Evolutionary conservation across 2,797 vertebrate species (phyloP).

Genomic region (Myiothlypis chrysogaster): DNA sequence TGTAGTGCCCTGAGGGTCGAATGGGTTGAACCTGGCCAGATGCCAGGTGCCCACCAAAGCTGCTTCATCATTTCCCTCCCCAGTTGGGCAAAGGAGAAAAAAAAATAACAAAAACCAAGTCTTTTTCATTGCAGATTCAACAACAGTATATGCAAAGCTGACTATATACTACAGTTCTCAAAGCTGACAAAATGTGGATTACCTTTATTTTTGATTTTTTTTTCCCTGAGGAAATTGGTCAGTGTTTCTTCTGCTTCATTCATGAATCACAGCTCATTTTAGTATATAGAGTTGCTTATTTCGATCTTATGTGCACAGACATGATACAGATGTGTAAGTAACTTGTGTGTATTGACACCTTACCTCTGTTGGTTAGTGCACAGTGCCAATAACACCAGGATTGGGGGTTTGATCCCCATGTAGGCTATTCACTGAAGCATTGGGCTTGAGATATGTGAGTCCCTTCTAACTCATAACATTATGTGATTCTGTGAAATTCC

Average conservation of each 20-base stretch:
- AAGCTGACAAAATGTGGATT: background rate
- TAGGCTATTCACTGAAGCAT: fast-evolving
- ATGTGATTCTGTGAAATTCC: background rate
- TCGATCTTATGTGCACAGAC: background rate
- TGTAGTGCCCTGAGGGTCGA: background rate
- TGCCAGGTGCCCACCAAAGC: background rate
- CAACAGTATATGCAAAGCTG: background rate
- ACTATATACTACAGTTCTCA: background rate
- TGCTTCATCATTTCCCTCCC: background rate
- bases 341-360: background rate
- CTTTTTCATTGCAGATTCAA: background rate
- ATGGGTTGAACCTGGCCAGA: background rate
- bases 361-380: background rate
- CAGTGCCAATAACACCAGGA: fast-evolving
- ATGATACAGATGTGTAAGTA: background rate
- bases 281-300: background rate
- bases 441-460: background rate
- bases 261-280: background rate
- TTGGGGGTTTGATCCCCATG: background rate
- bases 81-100: background rate
- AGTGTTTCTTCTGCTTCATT: background rate
- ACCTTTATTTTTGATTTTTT: fast-evolving
- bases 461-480: background rate
- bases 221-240: background rate
- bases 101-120: background rate